Base-by-base conservation (phyloP, 2,888 invertebrate species). In the Euzophera pinguis region DNA sequence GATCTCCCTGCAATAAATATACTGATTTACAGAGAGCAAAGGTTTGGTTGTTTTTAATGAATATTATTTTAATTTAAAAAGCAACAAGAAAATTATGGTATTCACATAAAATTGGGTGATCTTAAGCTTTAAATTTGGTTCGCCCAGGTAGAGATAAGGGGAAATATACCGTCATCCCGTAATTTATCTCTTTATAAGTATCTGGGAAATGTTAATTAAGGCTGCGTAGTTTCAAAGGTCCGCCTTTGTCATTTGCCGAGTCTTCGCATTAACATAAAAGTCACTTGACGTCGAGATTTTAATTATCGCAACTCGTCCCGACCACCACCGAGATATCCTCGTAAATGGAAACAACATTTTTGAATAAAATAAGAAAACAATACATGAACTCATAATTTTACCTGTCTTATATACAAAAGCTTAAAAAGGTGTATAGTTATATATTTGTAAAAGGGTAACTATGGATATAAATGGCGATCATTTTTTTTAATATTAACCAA, bases 261-360 rank as follows among this genome's bases (percentile, higher is more conserved):
- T 77, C 75, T 76, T 71, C 71, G 72, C 80, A 86, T 86, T 84
- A 84, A 78, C 81, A 79, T 87, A 79, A 87, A 87, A 85, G 88
- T 86, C 87, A 86, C 80, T 72, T 64, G 65, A 63, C 65, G 69
- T 62, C 69, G 78, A 84, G 79, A 73, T 81, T 87, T 88, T 88
- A 87, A 88, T 87, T 87, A 87, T 79, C 69, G 61, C 60, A 10
- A 16, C 53, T 54, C 38, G 38, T 38, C 58, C 63, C 67, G 83
- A 83, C 84, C 77, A 83, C 84, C 85, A 71, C 81, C 60, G 65
- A 35, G 43, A 2, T 41, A 29, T 32, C 60, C 70, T 67, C 69
- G 66, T 73, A 71, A 78, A 78, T 71, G 74, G 72, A 73, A 71
- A 67, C 62, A 64, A 67, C 67, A 68, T 69, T 67, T 69, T 67